phyloP scores from a whole-genome alignment of 1,140 invertebrate genomes.

The Papilio polytes region DNA sequence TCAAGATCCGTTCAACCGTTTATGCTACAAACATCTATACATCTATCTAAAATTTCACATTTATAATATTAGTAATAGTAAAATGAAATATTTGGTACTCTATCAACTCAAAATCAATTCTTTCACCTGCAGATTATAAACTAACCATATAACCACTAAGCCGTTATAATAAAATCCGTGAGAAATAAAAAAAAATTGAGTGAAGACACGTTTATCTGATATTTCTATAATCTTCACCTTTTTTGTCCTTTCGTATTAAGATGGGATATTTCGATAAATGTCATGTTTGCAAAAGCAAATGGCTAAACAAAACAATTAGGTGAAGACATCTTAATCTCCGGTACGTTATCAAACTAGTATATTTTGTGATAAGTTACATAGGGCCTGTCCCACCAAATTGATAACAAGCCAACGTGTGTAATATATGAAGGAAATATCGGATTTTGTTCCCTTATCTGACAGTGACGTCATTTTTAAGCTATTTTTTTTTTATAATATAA shows the following conservation, averaged over 20 bases:
- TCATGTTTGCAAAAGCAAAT: not conserved
- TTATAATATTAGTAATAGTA: no score
- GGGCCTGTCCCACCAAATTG: no score
- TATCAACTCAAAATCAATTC: not conserved
- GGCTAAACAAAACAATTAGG: slow-evolving; percentile 21
- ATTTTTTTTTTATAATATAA: no score
- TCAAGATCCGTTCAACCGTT: no score
- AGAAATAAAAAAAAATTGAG: slow-evolving; percentile 15
- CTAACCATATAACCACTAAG: not conserved
- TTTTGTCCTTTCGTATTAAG: slow-evolving; percentile 32
- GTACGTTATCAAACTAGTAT: not conserved
- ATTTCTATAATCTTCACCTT: not conserved
- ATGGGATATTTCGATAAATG: slow-evolving; percentile 25
- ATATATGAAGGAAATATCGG: no score
- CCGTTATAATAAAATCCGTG: slow-evolving; percentile 10
- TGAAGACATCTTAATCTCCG: not conserved
- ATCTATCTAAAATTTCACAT: no score
- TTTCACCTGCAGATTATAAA: not conserved
- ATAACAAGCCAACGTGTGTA: no score
- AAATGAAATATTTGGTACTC: no score
- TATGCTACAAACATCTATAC: no score
- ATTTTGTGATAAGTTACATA: not conserved
- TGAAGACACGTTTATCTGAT: slow-evolving; percentile 29
- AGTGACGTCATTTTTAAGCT: no score
- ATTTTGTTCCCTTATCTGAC: no score